These are phyloP conservation scores for Eubucco bourcierii DNA, from an alignment of 2,113 vertebrate genomes.

Conservation along the genomic window DNA sequence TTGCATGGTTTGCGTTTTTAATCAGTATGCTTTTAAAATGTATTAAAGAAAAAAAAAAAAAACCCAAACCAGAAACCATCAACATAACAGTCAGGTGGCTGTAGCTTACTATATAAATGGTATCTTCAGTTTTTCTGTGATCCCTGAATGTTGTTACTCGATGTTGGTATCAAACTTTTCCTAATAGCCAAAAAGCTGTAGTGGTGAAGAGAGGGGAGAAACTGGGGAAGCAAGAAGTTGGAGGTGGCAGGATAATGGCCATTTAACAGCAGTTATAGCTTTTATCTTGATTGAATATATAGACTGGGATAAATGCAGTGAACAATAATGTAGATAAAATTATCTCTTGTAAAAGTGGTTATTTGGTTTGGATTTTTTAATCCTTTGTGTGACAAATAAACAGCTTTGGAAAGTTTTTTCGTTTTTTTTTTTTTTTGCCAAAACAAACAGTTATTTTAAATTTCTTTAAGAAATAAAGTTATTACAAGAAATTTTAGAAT, in stretches of 20 bases:
- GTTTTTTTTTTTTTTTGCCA: neutral
- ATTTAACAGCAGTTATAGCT: neutral
- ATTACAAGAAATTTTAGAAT: neutral
- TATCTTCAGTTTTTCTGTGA: neutral
- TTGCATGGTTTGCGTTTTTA: neutral
- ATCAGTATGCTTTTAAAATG: neutral
- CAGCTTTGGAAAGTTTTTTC: neutral
- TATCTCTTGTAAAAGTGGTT: neutral
- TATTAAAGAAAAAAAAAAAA: neutral
- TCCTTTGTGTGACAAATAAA: neutral
- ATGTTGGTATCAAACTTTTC: neutral
- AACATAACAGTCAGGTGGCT: neutral
- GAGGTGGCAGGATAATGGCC: neutral
- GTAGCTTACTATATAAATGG: neutral
- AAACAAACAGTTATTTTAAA: neutral
- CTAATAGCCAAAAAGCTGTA: neutral
- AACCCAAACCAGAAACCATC: too few species aligned
- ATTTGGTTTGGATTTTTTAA: neutral
- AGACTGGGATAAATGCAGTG: neutral
- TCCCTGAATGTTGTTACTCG: neutral
- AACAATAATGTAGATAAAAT: neutral
- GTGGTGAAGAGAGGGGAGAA: neutral
- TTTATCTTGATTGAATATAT: neutral
- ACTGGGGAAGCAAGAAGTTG: neutral
- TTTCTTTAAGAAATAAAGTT: neutral